A percentile compares a stretch with the other conserved stretches of the same genome.
Conservation (phyloP, 1,140 invertebrate genomes). For the Zaprionus africanus region DNA sequence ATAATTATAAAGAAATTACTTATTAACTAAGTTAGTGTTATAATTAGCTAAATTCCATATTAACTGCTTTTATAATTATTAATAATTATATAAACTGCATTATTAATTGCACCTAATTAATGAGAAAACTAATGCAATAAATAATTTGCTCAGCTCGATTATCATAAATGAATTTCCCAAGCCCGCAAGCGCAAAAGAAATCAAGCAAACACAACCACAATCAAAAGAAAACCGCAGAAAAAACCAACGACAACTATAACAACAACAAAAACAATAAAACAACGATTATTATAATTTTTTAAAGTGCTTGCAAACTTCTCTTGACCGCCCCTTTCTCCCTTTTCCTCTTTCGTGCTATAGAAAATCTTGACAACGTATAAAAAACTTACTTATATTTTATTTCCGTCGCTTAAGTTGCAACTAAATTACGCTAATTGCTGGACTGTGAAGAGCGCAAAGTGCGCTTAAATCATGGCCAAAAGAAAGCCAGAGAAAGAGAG, state of each 20-base stretch:
- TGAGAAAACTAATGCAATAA: not conserved
- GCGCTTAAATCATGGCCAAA: slow-evolving; percentile 50
- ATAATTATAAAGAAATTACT: no score
- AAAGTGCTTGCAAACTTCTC: slow-evolving; percentile 2
- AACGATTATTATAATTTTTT: slow-evolving; percentile 29
- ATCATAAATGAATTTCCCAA: not conserved
- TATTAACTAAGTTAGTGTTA: not conserved
- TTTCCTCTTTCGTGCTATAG: not conserved
- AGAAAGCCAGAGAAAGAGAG: slow-evolving; percentile 43
- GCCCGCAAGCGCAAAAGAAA: not conserved
- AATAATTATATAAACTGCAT: not conserved
- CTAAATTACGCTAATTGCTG: slow-evolving; percentile 79
- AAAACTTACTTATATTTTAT: slow-evolving; percentile 61
- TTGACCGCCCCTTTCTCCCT: not conserved
- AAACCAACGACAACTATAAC: slow-evolving; percentile 2
- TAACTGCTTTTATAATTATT: slow-evolving; percentile 24
- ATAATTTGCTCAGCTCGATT: slow-evolving; percentile 7
- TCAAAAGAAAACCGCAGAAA: slow-evolving; percentile 14
- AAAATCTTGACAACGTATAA: slow-evolving; percentile 19
- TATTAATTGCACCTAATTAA: not conserved
- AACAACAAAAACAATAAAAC: slow-evolving; percentile 23
- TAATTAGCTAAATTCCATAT: not conserved
- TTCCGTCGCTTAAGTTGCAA: slow-evolving; percentile 77
- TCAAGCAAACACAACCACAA: slow-evolving; percentile 2
- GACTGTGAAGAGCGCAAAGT: slow-evolving; percentile 45